These are phyloP conservation scores for Chalcosyrphus nemorum DNA, from an alignment of 2,888 invertebrate species.

Conservation along the genomic window DNA sequence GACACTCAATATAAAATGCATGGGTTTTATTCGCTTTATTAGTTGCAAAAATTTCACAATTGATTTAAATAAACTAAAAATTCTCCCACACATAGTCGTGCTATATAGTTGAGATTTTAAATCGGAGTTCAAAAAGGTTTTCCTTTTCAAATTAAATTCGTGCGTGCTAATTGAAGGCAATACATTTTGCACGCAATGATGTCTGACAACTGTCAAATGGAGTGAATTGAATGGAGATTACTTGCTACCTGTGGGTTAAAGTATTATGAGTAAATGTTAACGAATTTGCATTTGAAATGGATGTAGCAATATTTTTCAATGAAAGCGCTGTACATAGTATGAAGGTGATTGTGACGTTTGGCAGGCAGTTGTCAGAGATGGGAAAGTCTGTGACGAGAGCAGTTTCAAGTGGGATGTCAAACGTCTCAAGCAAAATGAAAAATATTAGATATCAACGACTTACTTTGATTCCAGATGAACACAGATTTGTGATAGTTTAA, in stretches of 20 bases:
- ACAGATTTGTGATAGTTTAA: too few species aligned
- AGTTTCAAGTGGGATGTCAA: too few species aligned
- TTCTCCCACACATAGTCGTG: slow-evolving; percentile 28
- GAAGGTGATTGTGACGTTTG: background rate
- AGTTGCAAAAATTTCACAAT: slow-evolving; percentile 43
- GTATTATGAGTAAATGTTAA: background rate
- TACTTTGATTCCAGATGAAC: too few species aligned
- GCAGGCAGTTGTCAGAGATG: background rate
- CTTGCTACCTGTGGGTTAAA: background rate
- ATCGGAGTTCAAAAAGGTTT: background rate
- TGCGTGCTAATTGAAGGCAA: slow-evolving; percentile 35
- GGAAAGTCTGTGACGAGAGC: too few species aligned
- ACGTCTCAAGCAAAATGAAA: too few species aligned
- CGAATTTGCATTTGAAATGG: background rate
- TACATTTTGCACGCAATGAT: slow-evolving; percentile 21
- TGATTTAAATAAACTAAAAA: slow-evolving; percentile 16
- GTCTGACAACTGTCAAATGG: slow-evolving; percentile 22
- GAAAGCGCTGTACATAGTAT: background rate
- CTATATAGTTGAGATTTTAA: background rate
- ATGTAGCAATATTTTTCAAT: background rate
- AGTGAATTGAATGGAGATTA: background rate
- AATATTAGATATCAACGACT: too few species aligned
- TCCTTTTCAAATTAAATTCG: slow-evolving; percentile 1
- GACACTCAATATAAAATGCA: background rate
- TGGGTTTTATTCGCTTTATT: slow-evolving; percentile 42